A percentile compares a stretch with the other conserved stretches of the same genome.
These are phyloP conservation scores for Saccostrea glomerata DNA, from an alignment of 1,140 invertebrate genomes.

Conservation along the genomic window DNA sequence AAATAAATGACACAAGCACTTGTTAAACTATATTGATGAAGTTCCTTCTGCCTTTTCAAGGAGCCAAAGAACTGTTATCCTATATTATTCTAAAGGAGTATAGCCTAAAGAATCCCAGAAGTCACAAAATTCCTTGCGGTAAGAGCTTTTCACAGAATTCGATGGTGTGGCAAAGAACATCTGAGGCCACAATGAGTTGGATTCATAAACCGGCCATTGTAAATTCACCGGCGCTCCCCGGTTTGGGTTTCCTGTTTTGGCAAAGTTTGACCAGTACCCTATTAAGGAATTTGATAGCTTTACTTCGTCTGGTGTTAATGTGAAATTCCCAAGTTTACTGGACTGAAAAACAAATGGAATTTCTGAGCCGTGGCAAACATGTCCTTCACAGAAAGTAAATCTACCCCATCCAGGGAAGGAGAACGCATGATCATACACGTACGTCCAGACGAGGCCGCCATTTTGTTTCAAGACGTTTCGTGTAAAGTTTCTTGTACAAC, in stretches of 20 bases:
- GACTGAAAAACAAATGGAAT: slow-evolving; percentile 71
- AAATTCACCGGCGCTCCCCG: slow-evolving; percentile 23
- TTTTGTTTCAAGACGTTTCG: slow-evolving; percentile 52
- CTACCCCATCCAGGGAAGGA: slow-evolving; percentile 69
- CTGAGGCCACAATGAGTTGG: slow-evolving; percentile 42
- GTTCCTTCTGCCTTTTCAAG: too few species aligned
- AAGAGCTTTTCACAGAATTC: slow-evolving; percentile 56
- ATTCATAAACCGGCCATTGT: slow-evolving; percentile 61
- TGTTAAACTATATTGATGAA: too few species aligned
- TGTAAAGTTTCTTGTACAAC: slow-evolving; percentile 60
- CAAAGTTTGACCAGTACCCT: slow-evolving; percentile 74
- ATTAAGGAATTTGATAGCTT: slow-evolving; percentile 63
- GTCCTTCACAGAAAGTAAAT: slow-evolving; percentile 65
- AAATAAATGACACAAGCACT: too few species aligned
- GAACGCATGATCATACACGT: slow-evolving; percentile 70
- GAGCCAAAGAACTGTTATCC: too few species aligned
- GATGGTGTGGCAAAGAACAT: slow-evolving; percentile 64
- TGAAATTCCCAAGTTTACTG: slow-evolving; percentile 50
- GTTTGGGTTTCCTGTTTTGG: slow-evolving; percentile 67
- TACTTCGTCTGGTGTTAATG: slow-evolving; percentile 63
- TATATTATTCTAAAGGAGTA: slow-evolving; percentile 40
- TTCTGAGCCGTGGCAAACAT: slow-evolving; percentile 73
- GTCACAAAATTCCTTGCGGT: slow-evolving; percentile 60
- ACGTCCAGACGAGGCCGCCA: slow-evolving; percentile 56
- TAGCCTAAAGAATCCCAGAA: slow-evolving; percentile 71